A percentile compares a stretch with the other conserved stretches of the same genome.
Evolutionary conservation across 2,888 invertebrate species (phyloP).

Genomic region (Frankliniella fusca): DNA sequence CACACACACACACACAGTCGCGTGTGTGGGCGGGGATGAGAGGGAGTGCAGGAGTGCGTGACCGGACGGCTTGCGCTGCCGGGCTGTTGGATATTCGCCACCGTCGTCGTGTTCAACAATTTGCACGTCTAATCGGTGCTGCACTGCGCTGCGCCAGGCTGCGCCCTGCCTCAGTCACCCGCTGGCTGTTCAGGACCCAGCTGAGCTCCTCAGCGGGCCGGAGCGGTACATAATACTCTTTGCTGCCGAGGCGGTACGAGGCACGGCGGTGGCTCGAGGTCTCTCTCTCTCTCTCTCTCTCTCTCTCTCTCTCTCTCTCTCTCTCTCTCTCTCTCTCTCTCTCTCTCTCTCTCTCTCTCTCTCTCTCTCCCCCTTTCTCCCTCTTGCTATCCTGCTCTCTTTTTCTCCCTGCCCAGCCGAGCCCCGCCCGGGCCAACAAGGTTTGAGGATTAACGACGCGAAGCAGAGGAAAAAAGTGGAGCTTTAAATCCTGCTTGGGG

Average conservation of each 20-base stretch:
- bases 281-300: slow-evolving; percentile 1
- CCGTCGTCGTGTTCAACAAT: background rate
- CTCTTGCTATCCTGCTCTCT: background rate
- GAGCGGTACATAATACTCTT: too few relatives aligned
- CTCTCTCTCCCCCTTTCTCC: background rate
- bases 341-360: background rate
- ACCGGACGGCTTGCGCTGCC: too few relatives aligned
- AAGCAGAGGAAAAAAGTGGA: background rate
- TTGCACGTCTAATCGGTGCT: background rate
- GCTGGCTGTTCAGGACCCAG: too few relatives aligned
- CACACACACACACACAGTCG: background rate
- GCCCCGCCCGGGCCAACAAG: background rate
- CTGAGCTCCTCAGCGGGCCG: too few relatives aligned
- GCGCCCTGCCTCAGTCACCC: too few relatives aligned
- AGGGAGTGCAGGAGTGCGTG: background rate
- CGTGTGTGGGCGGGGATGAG: background rate
- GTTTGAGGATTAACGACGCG: slow-evolving; percentile 8
- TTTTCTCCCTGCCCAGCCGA: background rate
- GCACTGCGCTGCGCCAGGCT: background rate
- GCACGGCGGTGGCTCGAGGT: background rate
- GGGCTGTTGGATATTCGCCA: too few relatives aligned
- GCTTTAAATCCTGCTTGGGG: background rate
- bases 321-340: background rate
- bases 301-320: slow-evolving; percentile 1
- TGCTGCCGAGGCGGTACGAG: too few relatives aligned